These are phyloP conservation scores for Spongilla lacustris DNA, from an alignment of 37 sponge, comb jelly and placozoan species.

Conservation along the genomic window DNA sequence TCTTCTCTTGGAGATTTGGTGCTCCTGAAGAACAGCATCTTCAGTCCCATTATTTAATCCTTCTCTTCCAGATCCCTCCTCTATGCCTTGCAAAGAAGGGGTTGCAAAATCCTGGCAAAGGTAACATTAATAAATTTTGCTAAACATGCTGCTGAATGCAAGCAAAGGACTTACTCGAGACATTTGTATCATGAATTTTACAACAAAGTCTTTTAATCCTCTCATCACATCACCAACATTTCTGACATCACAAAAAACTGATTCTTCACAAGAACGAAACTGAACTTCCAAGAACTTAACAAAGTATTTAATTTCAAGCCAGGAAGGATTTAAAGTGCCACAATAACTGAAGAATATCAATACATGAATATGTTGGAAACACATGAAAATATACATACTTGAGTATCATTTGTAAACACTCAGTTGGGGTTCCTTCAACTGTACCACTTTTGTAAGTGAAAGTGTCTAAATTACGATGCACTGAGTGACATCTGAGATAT, in stretches of 20 bases:
- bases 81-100: slow-evolving; percentile 59
- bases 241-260: slow-evolving; percentile 60
- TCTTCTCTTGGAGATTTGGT: slow-evolving; percentile 54
- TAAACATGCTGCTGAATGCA: background rate
- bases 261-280: slow-evolving; percentile 71
- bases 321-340: slow-evolving; percentile 76
- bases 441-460: slow-evolving; percentile 33
- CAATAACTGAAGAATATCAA: slow-evolving; percentile 35
- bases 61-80: slow-evolving; percentile 6
- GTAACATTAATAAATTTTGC: background rate
- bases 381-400: slow-evolving; percentile 20
- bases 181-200: slow-evolving; percentile 93
- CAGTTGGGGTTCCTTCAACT: slow-evolving; percentile 10
- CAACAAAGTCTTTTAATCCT: slow-evolving; percentile 90
- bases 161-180: slow-evolving; percentile 50
- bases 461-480: slow-evolving; percentile 13
- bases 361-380: too few relatives aligned
- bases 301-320: slow-evolving; percentile 85
- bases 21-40: slow-evolving; percentile 26
- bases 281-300: slow-evolving; percentile 85
- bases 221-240: slow-evolving; percentile 51
- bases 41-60: background rate
- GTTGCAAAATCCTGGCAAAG: slow-evolving; percentile 80
- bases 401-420: slow-evolving; percentile 50
- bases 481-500: slow-evolving; percentile 52